Evolutionary conservation across 2,113 vertebrate genomes (phyloP).

Genomic region (Acanthochromis polyacanthus): DNA sequence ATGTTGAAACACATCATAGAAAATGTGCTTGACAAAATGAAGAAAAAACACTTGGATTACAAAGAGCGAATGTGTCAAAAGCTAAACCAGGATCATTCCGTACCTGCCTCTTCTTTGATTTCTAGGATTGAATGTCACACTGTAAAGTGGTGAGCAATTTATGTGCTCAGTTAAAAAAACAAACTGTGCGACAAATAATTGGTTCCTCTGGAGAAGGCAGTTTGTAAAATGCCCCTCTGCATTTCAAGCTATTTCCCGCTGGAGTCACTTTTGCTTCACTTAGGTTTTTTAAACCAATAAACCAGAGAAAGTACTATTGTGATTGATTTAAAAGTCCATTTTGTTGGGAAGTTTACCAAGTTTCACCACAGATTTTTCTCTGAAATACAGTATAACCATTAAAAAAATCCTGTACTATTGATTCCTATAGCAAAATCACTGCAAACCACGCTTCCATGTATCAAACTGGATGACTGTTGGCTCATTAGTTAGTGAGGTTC

Average conservation of each 20-base stretch:
- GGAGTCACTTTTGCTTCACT: constrained; percentile 5
- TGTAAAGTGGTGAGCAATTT: constrained; percentile 15
- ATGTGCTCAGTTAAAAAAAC: constrained; percentile 41
- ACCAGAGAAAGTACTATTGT: background rate
- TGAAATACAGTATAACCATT: background rate
- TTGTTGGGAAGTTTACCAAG: no score
- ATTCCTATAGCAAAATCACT: background rate
- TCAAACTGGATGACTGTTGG: background rate
- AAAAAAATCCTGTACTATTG: background rate
- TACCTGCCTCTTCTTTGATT: constrained; percentile 17
- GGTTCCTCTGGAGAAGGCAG: constrained; percentile 27
- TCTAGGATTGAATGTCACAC: constrained; percentile 10
- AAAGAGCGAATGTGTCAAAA: constrained; percentile 23
- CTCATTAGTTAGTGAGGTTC: constrained; percentile 29
- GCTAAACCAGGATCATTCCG: background rate
- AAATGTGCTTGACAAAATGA: constrained; percentile 1
- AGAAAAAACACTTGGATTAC: constrained; percentile 14
- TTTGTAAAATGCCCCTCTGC: constrained; percentile 8
- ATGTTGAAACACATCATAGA: background rate
- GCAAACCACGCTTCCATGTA: background rate
- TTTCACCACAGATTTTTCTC: background rate
- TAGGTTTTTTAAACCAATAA: constrained; percentile 2
- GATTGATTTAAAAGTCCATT: background rate
- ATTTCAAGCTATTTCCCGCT: constrained; percentile 3
- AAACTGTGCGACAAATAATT: constrained; percentile 50